phyloP scores from a whole-genome alignment of 2,888 invertebrate genomes.

The Argyresthia goedartella region DNA sequence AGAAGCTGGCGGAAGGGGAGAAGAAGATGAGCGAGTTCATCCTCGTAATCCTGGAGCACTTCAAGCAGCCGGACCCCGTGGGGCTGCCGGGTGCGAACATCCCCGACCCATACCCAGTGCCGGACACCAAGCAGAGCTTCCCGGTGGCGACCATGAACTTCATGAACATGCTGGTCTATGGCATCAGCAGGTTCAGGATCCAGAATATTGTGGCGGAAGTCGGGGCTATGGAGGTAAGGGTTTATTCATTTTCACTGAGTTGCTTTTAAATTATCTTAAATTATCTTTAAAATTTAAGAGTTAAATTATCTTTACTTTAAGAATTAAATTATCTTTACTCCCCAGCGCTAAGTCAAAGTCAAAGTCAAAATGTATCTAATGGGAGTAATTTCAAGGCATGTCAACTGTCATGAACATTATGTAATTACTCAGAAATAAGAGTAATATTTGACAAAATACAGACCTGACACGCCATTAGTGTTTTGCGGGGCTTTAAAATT shows the following conservation, averaged over 20 bases:
- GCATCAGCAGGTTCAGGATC: constrained; percentile 84
- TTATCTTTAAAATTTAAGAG: no score
- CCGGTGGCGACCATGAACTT: constrained; percentile 79
- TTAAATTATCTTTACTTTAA: no score
- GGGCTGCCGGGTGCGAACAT: constrained; percentile 85
- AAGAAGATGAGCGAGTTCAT: constrained; percentile 81
- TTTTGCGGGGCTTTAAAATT: no score
- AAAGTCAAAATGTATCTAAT: no score
- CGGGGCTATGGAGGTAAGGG: constrained; percentile 77
- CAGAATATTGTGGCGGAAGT: constrained; percentile 79
- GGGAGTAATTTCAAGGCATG: no score
- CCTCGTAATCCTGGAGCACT: constrained; percentile 79
- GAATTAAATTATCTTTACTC: no score
- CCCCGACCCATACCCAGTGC: constrained; percentile 85
- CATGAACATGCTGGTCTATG: constrained; percentile 78
- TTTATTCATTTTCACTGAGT: background rate
- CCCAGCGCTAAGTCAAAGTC: no score
- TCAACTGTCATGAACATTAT: no score
- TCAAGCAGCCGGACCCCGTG: constrained; percentile 83
- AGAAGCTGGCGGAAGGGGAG: constrained; percentile 52
- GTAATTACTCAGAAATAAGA: no score
- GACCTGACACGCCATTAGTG: no score
- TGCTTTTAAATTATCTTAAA: no score
- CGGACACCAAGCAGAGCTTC: constrained; percentile 80
- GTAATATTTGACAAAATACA: no score